phyloP scores from a whole-genome alignment of 2,888 invertebrate species.

The Drosophila mimica region DNA sequence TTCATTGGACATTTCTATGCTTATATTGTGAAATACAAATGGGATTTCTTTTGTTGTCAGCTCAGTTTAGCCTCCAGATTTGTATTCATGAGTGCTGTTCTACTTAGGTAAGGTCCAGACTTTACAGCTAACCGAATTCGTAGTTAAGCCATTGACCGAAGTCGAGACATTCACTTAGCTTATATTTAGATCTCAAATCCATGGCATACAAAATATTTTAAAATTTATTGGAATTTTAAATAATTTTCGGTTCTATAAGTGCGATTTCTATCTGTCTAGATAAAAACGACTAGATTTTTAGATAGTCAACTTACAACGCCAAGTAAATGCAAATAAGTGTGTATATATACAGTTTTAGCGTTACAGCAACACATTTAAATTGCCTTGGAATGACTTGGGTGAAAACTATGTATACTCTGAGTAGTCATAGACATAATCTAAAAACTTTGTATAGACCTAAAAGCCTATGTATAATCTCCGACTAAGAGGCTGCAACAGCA shows the following conservation, averaged over 20 bases:
- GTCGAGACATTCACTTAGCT: conserved; percentile 17
- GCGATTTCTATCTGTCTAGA: too few species aligned
- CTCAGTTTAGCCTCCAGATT: conserved; percentile 3
- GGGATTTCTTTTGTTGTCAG: conserved; percentile 30
- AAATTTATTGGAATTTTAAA: background rate
- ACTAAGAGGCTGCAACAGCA: conserved; percentile 24
- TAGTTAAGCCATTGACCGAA: conserved; percentile 28
- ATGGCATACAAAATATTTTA: background rate
- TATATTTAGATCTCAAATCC: background rate
- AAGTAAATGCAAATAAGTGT: background rate
- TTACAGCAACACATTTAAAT: background rate
- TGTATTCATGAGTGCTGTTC: conserved; percentile 15
- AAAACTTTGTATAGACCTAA: conserved; percentile 9
- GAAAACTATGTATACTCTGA: background rate
- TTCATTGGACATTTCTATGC: conserved; percentile 3
- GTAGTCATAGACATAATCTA: conserved; percentile 1
- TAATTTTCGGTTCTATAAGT: background rate
- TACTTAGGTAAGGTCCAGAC: conserved; percentile 3
- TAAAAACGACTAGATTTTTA: too few species aligned
- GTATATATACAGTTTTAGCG: background rate
- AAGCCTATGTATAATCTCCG: conserved; percentile 19
- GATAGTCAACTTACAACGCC: background rate
- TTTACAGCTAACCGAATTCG: conserved; percentile 18
- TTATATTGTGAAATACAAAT: conserved; percentile 48
- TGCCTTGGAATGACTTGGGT: conserved; percentile 1